Evolutionary conservation across 1,140 invertebrate species (phyloP).

Genomic region (Apis laboriosa): DNA sequence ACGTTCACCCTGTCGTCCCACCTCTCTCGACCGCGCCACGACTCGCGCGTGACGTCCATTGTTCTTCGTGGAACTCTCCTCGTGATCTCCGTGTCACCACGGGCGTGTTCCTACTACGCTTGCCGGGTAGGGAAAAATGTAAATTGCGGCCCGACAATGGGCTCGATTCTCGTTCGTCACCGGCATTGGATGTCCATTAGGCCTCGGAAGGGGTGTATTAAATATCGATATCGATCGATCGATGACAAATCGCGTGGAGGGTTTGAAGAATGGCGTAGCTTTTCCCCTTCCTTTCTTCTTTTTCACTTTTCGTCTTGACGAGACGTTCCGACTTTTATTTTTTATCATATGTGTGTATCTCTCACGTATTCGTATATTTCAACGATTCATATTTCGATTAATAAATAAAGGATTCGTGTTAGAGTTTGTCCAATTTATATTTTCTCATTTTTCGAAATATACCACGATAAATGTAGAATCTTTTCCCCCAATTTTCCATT

Average conservation of each 20-base stretch:
- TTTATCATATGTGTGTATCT: too few species aligned
- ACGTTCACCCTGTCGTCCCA: constrained; percentile 58
- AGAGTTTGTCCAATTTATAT: too few species aligned
- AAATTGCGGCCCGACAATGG: constrained; percentile 35
- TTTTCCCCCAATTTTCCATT: too few species aligned
- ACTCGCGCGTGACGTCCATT: constrained; percentile 74
- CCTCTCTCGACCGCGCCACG: constrained; percentile 43
- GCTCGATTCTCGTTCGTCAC: constrained; percentile 37
- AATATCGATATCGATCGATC: constrained; percentile 24
- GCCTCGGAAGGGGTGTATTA: not conserved
- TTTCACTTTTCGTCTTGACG: not conserved
- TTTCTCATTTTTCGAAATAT: too few species aligned
- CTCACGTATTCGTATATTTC: too few species aligned
- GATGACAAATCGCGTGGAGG: not conserved
- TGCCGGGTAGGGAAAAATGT: constrained; percentile 28
- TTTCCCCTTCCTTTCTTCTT: too few species aligned
- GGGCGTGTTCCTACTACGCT: constrained; percentile 42
- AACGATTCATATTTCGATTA: too few species aligned
- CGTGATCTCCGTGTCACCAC: constrained; percentile 71
- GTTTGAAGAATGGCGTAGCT: not conserved
- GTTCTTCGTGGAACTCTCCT: constrained; percentile 75
- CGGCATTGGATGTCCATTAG: constrained; percentile 29
- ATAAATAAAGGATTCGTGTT: too few species aligned
- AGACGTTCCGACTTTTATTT: too few species aligned
- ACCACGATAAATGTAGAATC: too few species aligned